A percentile compares a stretch with the other conserved stretches of the same genome.
phyloP scores from a whole-genome alignment of 2,888 invertebrate genomes.

The Hydriomena furcata region DNA sequence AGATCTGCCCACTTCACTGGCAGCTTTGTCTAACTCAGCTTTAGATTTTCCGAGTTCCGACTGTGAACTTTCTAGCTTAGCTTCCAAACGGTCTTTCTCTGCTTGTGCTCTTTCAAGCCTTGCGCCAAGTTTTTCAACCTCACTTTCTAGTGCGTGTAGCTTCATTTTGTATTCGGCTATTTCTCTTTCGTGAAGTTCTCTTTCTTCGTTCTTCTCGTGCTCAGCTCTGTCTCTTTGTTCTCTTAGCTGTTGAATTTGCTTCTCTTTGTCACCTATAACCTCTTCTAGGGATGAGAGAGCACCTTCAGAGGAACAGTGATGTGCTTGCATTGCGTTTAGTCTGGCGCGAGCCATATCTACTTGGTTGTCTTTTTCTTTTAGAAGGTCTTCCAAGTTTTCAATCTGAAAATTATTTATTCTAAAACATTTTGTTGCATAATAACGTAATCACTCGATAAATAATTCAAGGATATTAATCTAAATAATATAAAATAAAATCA shows the following conservation, averaged over 20 bases:
- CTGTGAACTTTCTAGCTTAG: conserved; percentile 95
- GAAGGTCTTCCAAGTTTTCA: conserved; percentile 97
- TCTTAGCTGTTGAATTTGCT: conserved; percentile 96
- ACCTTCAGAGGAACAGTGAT: conserved; percentile 96
- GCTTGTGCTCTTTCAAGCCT: conserved; percentile 94
- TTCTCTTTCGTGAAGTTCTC: conserved; percentile 96
- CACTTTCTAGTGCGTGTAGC: conserved; percentile 94
- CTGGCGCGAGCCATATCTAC: conserved; percentile 97
- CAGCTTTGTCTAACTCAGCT: conserved; percentile 95
- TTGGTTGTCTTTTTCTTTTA: conserved; percentile 99
- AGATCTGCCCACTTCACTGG: conserved; percentile 94
- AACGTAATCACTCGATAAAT: no score
- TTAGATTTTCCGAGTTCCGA: conserved; percentile 97
- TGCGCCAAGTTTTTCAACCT: conserved; percentile 94
- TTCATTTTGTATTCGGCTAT: conserved; percentile 98
- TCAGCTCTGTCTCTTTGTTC: conserved; percentile 98
- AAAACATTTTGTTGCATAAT: conserved; percentile 6
- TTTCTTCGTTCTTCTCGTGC: conserved; percentile 97
- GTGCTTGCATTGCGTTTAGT: conserved; percentile 96
- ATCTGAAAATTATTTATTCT: conserved; percentile 85
- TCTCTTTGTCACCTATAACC: conserved; percentile 97
- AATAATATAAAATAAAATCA: conserved; percentile 14
- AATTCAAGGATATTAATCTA: no score
- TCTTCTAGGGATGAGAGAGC: conserved; percentile 96
- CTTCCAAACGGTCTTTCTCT: conserved; percentile 95